Evolutionary conservation across 1,140 invertebrate genomes (phyloP).

Genomic region (Chelonus insularis): DNA sequence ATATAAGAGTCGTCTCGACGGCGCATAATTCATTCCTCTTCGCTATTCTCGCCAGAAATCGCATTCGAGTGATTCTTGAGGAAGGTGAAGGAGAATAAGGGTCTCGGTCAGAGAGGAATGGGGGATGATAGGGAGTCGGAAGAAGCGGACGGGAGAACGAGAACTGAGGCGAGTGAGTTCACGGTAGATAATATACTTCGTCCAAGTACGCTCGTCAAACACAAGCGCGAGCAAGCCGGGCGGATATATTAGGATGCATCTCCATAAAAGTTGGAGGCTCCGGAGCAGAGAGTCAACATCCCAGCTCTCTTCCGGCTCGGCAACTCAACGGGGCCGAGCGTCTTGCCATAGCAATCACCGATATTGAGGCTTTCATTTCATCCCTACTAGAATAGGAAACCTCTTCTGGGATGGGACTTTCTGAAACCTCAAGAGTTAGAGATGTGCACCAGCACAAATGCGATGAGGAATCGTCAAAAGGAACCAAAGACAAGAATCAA

Average conservation of each 20-base stretch:
- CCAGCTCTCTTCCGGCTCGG: slow-evolving; percentile 38
- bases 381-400: slow-evolving; percentile 34
- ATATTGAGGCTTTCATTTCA: slow-evolving; percentile 62
- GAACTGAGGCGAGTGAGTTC: slow-evolving; percentile 35
- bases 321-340: slow-evolving; percentile 41
- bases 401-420: slow-evolving; percentile 11
- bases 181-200: slow-evolving; percentile 58
- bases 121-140: slow-evolving; percentile 7
- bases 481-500: neutral
- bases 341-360: slow-evolving; percentile 59
- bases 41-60: slow-evolving; percentile 41
- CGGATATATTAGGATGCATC: slow-evolving; percentile 61
- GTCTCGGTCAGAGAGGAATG: neutral
- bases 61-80: slow-evolving; percentile 50
- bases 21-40: slow-evolving; percentile 34
- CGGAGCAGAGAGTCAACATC: slow-evolving; percentile 56
- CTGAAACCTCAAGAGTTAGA: neutral
- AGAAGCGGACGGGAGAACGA: slow-evolving; percentile 31
- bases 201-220: slow-evolving; percentile 60
- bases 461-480: slow-evolving; percentile 1
- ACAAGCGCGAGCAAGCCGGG: slow-evolving; percentile 58
- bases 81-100: slow-evolving; percentile 23
- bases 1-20: slow-evolving; percentile 30
- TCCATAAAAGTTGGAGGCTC: slow-evolving; percentile 58
- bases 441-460: neutral